phyloP scores from a whole-genome alignment of 2,888 invertebrate species.

The Carterocephalus palaemon region DNA sequence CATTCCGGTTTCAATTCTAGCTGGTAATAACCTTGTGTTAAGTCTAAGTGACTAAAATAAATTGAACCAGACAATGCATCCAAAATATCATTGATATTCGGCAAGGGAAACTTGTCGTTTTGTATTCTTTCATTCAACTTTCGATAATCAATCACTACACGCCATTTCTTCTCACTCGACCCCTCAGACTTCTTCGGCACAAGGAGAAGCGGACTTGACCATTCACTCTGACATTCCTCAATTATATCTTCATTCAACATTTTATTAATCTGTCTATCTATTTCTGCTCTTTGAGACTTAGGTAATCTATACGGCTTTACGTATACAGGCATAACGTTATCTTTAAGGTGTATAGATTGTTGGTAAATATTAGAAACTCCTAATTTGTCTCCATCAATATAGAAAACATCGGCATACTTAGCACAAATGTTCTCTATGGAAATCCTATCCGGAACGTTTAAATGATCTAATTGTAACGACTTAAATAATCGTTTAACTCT shows the following conservation, averaged over 20 bases:
- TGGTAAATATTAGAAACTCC: conserved; percentile 19
- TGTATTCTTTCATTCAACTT: conserved; percentile 14
- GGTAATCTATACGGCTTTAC: conserved; percentile 21
- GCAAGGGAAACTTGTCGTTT: conserved; percentile 20
- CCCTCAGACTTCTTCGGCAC: conserved; percentile 15
- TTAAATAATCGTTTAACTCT: conserved; percentile 5
- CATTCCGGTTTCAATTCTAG: conserved; percentile 14
- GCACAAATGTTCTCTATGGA: conserved; percentile 6
- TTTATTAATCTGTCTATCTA: conserved; percentile 15
- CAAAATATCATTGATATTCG: conserved; percentile 21
- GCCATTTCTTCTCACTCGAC: conserved; percentile 20
- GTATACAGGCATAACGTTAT: conserved; percentile 14
- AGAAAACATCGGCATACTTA: conserved; percentile 16
- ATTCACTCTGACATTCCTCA: conserved; percentile 17
- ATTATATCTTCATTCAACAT: conserved; percentile 20
- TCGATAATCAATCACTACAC: conserved; percentile 19
- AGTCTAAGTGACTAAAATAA: conserved; percentile 26
- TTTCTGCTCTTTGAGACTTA: conserved; percentile 8
- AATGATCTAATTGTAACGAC: conserved; percentile 9
- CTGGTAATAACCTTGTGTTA: conserved; percentile 24
- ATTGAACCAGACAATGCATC: too few relatives aligned
- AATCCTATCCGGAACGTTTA: conserved; percentile 2
- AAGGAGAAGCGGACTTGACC: conserved; percentile 23
- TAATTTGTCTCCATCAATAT: conserved; percentile 22
- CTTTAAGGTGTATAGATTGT: conserved; percentile 22